These are phyloP conservation scores for Lordiphosa mommai DNA, from an alignment of 1,140 invertebrate species.

Conservation along the genomic window DNA sequence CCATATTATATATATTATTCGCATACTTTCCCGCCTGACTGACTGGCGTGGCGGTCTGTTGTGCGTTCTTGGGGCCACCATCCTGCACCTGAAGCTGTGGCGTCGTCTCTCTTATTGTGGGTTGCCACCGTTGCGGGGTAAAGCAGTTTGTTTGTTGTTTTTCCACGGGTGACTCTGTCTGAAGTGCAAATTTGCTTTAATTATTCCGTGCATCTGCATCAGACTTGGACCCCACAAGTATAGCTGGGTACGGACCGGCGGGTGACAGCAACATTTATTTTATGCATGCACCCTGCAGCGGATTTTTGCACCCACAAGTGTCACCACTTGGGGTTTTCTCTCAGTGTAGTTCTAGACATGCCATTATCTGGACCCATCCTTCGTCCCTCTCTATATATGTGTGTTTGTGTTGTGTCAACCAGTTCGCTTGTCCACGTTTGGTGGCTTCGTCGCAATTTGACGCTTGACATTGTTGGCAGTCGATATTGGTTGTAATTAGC, in stretches of 20 bases:
- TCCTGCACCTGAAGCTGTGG: slow-evolving; percentile 11
- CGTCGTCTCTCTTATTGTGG: slow-evolving; percentile 55
- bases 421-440: slow-evolving; percentile 18
- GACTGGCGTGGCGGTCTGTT: slow-evolving; percentile 47
- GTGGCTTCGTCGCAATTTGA: slow-evolving; percentile 52
- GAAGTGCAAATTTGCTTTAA: slow-evolving; percentile 79
- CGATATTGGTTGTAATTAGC: slow-evolving; percentile 77
- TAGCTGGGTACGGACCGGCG: not conserved
- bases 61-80: slow-evolving; percentile 39
- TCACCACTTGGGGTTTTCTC: slow-evolving; percentile 16
- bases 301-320: slow-evolving; percentile 32
- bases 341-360: slow-evolving; percentile 4
- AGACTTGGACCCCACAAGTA: slow-evolving; percentile 19
- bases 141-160: slow-evolving; percentile 52
- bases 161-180: slow-evolving; percentile 64
- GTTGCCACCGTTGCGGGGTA: slow-evolving; percentile 51
- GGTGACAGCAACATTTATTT: slow-evolving; percentile 57
- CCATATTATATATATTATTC: slow-evolving; percentile 57
- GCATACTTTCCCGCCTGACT: slow-evolving; percentile 66
- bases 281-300: slow-evolving; percentile 32
- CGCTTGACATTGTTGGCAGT: slow-evolving; percentile 73
- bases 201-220: slow-evolving; percentile 69
- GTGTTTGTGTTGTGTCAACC: slow-evolving; percentile 3
- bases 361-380: slow-evolving; percentile 8
- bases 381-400: not conserved